Evolutionary conservation across 1,140 invertebrate species (phyloP).

Genomic region (Apis laboriosa): DNA sequence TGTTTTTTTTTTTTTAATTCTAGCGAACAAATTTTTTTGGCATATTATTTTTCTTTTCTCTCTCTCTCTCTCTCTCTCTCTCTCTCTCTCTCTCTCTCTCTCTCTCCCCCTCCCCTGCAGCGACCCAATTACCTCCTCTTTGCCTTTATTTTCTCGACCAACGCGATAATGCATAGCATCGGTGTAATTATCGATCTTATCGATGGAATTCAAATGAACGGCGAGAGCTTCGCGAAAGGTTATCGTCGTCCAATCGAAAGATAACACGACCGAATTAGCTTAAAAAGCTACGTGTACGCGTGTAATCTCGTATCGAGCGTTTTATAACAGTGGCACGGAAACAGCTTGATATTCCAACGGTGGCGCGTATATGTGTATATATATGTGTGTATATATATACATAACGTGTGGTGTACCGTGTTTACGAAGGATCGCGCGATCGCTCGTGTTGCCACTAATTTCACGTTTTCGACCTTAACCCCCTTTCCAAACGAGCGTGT

Average conservation of each 20-base stretch:
- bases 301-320: conserved; percentile 39
- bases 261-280: conserved; percentile 35
- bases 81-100: too few species aligned
- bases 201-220: conserved; percentile 40
- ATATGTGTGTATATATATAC: too few species aligned
- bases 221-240: conserved; percentile 20
- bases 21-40: too few species aligned
- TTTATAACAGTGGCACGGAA: not conserved
- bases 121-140: conserved; percentile 13
- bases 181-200: conserved; percentile 47
- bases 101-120: not conserved
- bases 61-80: too few species aligned
- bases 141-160: not conserved
- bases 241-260: conserved; percentile 15
- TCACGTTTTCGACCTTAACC: conserved; percentile 61
- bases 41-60: too few species aligned
- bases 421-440: not conserved
- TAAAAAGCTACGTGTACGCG: conserved; percentile 21
- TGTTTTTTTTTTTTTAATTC: too few species aligned
- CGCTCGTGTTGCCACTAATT: conserved; percentile 7
- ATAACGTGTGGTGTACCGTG: not conserved
- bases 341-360: not conserved
- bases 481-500: conserved; percentile 13
- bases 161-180: conserved; percentile 5
- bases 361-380: too few species aligned